These are phyloP conservation scores for Zaprionus africanus DNA, from an alignment of 1,140 invertebrate species.

Conservation along the genomic window DNA sequence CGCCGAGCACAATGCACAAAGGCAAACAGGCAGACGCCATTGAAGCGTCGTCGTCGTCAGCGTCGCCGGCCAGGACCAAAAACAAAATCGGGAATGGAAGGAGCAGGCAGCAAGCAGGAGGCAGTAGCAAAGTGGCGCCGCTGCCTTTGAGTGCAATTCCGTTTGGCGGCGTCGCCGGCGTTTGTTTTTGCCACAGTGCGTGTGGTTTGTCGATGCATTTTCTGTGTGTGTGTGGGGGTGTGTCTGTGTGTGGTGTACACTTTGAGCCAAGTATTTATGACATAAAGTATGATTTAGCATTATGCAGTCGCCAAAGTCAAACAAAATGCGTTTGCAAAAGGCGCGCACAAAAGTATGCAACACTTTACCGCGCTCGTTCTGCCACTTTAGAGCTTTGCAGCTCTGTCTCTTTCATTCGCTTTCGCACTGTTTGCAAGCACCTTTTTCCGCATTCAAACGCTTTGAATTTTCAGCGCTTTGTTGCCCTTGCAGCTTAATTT, in stretches of 20 bases:
- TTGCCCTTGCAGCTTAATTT: slow-evolving; percentile 4
- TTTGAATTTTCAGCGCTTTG: slow-evolving; percentile 8
- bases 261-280: slow-evolving; percentile 51
- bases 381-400: background rate
- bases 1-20: slow-evolving; percentile 46
- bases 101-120: background rate
- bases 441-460: slow-evolving; percentile 1
- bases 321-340: slow-evolving; percentile 63
- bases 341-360: slow-evolving; percentile 46
- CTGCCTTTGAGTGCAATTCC: slow-evolving; percentile 71
- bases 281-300: slow-evolving; percentile 73
- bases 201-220: slow-evolving; percentile 51
- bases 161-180: slow-evolving; percentile 51
- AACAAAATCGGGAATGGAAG: background rate
- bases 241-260: slow-evolving; percentile 29
- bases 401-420: background rate
- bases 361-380: slow-evolving; percentile 1
- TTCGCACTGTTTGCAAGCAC: background rate
- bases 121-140: slow-evolving; percentile 8
- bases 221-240: slow-evolving; percentile 19
- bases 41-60: slow-evolving; percentile 22
- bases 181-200: slow-evolving; percentile 57
- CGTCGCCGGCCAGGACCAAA: slow-evolving; percentile 17
- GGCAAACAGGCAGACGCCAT: slow-evolving; percentile 43
- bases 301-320: slow-evolving; percentile 62